Percentiles rank a stretch among this genome's conserved stretches.
phyloP scores from a whole-genome alignment of 1,140 invertebrate species.

The Caenorhabditis tropicalis region DNA sequence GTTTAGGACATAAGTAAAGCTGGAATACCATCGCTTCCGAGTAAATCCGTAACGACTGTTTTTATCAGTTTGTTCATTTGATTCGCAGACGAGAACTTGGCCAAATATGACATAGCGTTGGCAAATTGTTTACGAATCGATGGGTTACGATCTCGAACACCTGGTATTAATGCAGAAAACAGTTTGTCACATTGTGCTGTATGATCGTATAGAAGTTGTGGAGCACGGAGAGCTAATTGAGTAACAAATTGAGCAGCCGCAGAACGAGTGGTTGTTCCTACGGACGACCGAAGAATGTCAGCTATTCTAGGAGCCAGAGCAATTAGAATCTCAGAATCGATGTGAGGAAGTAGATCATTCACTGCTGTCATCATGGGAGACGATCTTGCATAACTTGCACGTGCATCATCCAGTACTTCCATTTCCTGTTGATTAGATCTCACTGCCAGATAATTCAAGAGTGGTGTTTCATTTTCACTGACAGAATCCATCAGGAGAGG shows the following conservation, averaged over 20 bases:
- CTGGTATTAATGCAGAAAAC: slow-evolving; percentile 80
- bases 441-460: slow-evolving; percentile 82
- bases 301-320: slow-evolving; percentile 17
- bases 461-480: slow-evolving; percentile 82
- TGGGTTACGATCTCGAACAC: slow-evolving; percentile 83
- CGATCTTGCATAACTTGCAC: slow-evolving; percentile 81
- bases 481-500: slow-evolving; percentile 84
- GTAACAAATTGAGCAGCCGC: slow-evolving; percentile 56
- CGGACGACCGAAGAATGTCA: slow-evolving; percentile 44
- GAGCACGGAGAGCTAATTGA: slow-evolving; percentile 50
- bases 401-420: slow-evolving; percentile 78
- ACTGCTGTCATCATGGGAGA: slow-evolving; percentile 88
- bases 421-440: slow-evolving; percentile 77
- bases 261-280: slow-evolving; percentile 51
- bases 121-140: slow-evolving; percentile 84
- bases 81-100: slow-evolving; percentile 72
- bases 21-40: not conserved
- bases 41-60: slow-evolving; percentile 1
- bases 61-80: slow-evolving; percentile 45
- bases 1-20: not conserved
- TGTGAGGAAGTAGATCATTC: slow-evolving; percentile 72
- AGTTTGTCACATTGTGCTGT: slow-evolving; percentile 77
- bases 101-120: slow-evolving; percentile 83
- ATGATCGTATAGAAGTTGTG: slow-evolving; percentile 47
- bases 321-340: slow-evolving; percentile 5